Evolutionary conservation across 2,888 invertebrate species (phyloP).

Genomic region (Eudemis profundana): DNA sequence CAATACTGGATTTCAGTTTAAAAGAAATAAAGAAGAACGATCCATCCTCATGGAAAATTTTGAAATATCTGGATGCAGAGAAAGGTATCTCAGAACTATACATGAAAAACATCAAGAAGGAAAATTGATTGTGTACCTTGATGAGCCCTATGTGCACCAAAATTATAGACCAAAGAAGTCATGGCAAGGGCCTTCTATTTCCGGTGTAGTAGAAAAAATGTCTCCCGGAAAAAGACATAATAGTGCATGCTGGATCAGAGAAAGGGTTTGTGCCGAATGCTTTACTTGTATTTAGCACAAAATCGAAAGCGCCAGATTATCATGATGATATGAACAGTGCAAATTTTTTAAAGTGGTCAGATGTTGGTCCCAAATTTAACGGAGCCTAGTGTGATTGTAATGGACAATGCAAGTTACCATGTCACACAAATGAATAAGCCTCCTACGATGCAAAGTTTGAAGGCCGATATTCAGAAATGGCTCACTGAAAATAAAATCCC

Average conservation of each 20-base stretch:
- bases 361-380: slow-evolving; percentile 45
- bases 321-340: slow-evolving; percentile 38
- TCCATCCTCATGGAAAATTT: slow-evolving; percentile 16
- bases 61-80: slow-evolving; percentile 10
- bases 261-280: slow-evolving; percentile 35
- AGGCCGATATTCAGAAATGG: slow-evolving; percentile 43
- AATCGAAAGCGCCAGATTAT: slow-evolving; percentile 19
- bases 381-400: slow-evolving; percentile 44
- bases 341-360: slow-evolving; percentile 46
- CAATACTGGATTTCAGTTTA: slow-evolving; percentile 5
- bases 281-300: slow-evolving; percentile 29
- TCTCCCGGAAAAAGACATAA: slow-evolving; percentile 19
- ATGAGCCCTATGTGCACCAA: slow-evolving; percentile 19
- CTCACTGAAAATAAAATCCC: slow-evolving; percentile 45
- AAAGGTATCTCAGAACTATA: slow-evolving; percentile 1
- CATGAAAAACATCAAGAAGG: slow-evolving; percentile 7
- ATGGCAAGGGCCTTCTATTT: slow-evolving; percentile 22
- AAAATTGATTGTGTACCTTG: slow-evolving; percentile 12
- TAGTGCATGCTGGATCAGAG: slow-evolving; percentile 33
- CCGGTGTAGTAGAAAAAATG: slow-evolving; percentile 9
- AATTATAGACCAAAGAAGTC: slow-evolving; percentile 13
- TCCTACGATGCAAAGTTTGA: slow-evolving; percentile 40
- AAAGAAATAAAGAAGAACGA: slow-evolving; percentile 13
- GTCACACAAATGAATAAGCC: slow-evolving; percentile 43
- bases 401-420: slow-evolving; percentile 46